Evolutionary conservation across 2,888 invertebrate species (phyloP), one percentile per base, ranked within the genome.

Genomic region (Polia nebulosa): DNA sequence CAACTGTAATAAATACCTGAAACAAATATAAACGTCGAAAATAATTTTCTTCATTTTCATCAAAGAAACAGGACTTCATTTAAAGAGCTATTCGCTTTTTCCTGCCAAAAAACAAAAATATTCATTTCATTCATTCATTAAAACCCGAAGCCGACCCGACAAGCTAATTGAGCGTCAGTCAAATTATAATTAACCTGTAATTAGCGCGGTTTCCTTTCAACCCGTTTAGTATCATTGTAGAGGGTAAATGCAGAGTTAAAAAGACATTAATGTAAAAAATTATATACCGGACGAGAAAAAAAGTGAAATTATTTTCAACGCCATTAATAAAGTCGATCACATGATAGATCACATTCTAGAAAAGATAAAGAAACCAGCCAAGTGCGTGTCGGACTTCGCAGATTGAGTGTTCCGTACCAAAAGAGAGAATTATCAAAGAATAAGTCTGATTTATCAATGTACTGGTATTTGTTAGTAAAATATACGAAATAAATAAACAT

Each of bases 131-230:
- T 52, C 41, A 11, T 17, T 71, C 15, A 57, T 64, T 53, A 32
- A 39, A 52, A 57, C 41, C 32, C 3, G 3, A 29, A 17, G 17
- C 25, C 22, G n/a, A 41, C 52, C 52, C 11, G 1, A n/a, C 39
- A 15, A 52, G 17, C 15, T 64, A 64, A 53, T 53, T 57, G 65
- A 72, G 45, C 45, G 32, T n/a, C 63, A 55, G 13, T 72, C 39
- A 58, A 58, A 65, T 73, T 73, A 41, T 58, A 73, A 73, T 58
- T 58, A 73, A 41, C 41, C 20, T 13, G 34, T 58, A 53, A 73
- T 64, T 58, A 73, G 52, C 22, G 22, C 29, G 39, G 45, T 29
- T 58, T 20, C 9, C 25, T 45, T 65, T 29, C 34, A 41, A 57
- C 34, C 52, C 29, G 22, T 44, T 44, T n/a, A 34, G 36, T 41